Evolutionary conservation across 2,888 invertebrate species (phyloP), one percentile per base, ranked within the genome.

Genomic region (Pandemis cinnamomeana): DNA sequence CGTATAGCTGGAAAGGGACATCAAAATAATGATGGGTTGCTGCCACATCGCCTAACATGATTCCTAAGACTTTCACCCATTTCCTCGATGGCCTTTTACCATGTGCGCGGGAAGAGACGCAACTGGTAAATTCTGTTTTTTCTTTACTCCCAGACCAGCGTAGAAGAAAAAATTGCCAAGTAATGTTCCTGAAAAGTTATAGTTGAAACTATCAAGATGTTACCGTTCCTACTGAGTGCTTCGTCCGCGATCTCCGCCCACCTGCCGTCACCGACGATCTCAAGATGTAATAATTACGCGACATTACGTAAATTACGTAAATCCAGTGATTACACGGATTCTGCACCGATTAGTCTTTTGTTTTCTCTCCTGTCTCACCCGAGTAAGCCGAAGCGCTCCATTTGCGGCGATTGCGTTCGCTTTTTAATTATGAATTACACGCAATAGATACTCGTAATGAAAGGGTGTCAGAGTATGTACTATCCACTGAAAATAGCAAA

Each of bases 211-310:
- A 20, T n/a, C n/a, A n/a, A 51, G 46, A 4, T 11, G 6, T 51
- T n/a, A 5, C 53, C 7, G 53, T 55, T 55, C 7, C 53, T 15
- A 15, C 20, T 1, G 58, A 27, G 58, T 11, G 58, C 58, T 10
- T 11, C 58, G 36, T 41, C 63, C 44, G 53, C 53, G 27, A 58
- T 8, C 62, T 62, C 66, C 44, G 20, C 46, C 13, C n/a, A 48
- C 53, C 20, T 72, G 62, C 72, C 70, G 77, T 84, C 80, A 80
- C 58, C 72, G 75, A 72, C 80, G 55, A 67, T 15, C 77, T 66
- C 75, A 68, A 75, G 81, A 80, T 82, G 82, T 81, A 82, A 84
- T 82, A 83, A 86, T 89, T 86, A 87, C 83, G 82, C 78, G 77
- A 78, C 74, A 77, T 87, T 86, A 86, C 84, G 82, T 81, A 87